Evolutionary conservation across 1,140 invertebrate species (phyloP).

Genomic region (Branchinecta lindahli): DNA sequence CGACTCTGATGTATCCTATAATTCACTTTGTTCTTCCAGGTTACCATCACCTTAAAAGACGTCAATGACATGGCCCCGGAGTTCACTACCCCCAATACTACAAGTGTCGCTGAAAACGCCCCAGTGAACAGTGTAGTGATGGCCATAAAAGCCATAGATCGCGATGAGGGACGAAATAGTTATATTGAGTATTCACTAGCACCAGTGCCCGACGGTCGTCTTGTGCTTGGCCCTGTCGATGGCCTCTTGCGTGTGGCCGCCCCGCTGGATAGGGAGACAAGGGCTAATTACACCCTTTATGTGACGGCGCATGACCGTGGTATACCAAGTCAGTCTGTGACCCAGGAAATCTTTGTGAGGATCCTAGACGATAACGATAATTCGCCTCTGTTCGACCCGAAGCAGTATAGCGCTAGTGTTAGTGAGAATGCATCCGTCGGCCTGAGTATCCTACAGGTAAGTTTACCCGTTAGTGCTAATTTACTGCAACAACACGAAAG

Average conservation of each 20-base stretch:
- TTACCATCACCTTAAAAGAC: conserved; percentile 71
- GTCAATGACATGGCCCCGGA: conserved; percentile 87
- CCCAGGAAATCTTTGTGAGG: conserved; percentile 49
- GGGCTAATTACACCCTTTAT: conserved; percentile 58
- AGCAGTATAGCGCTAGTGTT: conserved; percentile 68
- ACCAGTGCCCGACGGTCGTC: conserved; percentile 42
- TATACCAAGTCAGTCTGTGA: conserved; percentile 56
- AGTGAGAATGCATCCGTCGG: conserved; percentile 87
- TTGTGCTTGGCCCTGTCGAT: conserved; percentile 70
- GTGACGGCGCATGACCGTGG: conserved; percentile 76
- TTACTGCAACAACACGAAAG: background rate
- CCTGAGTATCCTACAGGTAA: conserved; percentile 65
- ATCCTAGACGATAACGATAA: conserved; percentile 90
- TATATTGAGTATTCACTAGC: conserved; percentile 71
- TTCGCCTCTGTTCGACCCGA: conserved; percentile 71
- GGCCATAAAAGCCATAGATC: conserved; percentile 75
- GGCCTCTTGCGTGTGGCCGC: conserved; percentile 66
- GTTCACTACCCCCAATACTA: conserved; percentile 66
- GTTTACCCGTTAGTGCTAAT: conserved; percentile 17
- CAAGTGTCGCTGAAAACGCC: conserved; percentile 65
- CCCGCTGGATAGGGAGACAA: conserved; percentile 64
- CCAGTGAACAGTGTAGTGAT: conserved; percentile 75
- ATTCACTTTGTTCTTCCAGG: conserved; percentile 36
- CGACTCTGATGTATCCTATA: too few species aligned
- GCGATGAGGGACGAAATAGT: conserved; percentile 82